phyloP scores from a whole-genome alignment of 2,113 vertebrate species.

The Platichthys flesus region DNA sequence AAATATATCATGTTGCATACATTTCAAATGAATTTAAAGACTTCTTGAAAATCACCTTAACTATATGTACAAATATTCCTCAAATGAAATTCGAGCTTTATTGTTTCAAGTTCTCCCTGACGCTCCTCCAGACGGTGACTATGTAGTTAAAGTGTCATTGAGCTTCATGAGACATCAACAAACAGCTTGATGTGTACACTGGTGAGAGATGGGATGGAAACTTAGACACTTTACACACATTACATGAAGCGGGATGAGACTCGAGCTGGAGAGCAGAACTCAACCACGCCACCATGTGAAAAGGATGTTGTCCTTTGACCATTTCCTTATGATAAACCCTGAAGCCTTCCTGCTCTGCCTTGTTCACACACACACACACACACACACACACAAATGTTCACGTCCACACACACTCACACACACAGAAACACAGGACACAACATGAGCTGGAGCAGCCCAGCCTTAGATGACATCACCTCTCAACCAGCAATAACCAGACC shows the following conservation, averaged over 20 bases:
- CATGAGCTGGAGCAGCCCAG: slow-evolving; percentile 44
- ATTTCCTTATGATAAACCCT: slow-evolving; percentile 83
- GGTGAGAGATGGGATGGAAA: too few species aligned
- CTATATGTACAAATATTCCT: too few species aligned
- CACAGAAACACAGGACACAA: slow-evolving; percentile 18
- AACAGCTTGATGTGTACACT: too few species aligned
- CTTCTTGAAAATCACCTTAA: too few species aligned
- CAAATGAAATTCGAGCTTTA: too few species aligned
- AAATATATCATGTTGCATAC: background rate
- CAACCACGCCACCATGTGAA: slow-evolving; percentile 51
- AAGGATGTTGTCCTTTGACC: slow-evolving; percentile 81
- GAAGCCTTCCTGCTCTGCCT: slow-evolving; percentile 75
- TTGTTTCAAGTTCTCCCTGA: too few species aligned
- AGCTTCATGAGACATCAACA: too few species aligned
- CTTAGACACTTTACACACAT: too few species aligned
- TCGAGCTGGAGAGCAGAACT: slow-evolving; percentile 6
- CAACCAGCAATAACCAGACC: background rate
- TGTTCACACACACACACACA: slow-evolving; percentile 68
- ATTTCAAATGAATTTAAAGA: background rate
- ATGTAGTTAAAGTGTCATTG: too few species aligned
- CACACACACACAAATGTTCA: background rate
- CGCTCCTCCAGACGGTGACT: too few species aligned
- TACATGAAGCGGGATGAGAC: too few species aligned
- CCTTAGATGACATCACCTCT: slow-evolving; percentile 62
- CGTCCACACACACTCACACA: slow-evolving; percentile 1